Evolutionary conservation across 1,140 invertebrate species (phyloP), one percentile per base, ranked within the genome.

Genomic region (Aphelenchoides besseyi): DNA sequence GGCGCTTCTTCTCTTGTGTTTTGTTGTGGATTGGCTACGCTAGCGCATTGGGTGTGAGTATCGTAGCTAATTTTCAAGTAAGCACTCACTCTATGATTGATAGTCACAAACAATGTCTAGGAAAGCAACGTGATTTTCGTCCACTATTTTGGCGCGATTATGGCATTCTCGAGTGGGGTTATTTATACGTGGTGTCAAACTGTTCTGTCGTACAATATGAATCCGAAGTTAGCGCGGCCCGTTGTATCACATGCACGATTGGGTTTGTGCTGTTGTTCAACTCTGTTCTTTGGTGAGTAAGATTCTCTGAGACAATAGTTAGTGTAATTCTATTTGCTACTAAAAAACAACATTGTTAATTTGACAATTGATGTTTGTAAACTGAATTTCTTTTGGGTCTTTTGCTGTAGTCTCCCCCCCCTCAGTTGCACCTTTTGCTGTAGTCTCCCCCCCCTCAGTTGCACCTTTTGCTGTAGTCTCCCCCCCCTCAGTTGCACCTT

Each of bases 1-100:
- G 79, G 79, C 30, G 79, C 3, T 33, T n/a, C 5, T 55, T 67
- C 33, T 74, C 69, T 29, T 77, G 73, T 36, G 62, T 55, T 1
- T 71, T 80, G 16, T 48, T 86, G 0, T 84, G 82, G 16, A 59
- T 83, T 5, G 84, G 85, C 18, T 76, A 85, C 26, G 37, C 81
- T n/a, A 84, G 85, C n/a, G 81, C 85, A 16, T 72, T 86, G 18
- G 85, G 85, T 9, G 79, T 86, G 12, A 84, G 79, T 41, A 85
- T 86, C 77, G 86, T 86, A 16, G 86, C 85, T 1, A 86, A 86
- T 66, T 86, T 86, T 63, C 85, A 86, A 81, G 85, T n/a, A n/a
- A n/a, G n/a, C n/a, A n/a, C n/a, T n/a, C n/a, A n/a, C n/a, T n/a
- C n/a, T n/a, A n/a, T n/a, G n/a, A n/a, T n/a, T n/a, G n/a, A n/a